phyloP scores from a whole-genome alignment of 2,888 invertebrate species.

The Deilephila elpenor region DNA sequence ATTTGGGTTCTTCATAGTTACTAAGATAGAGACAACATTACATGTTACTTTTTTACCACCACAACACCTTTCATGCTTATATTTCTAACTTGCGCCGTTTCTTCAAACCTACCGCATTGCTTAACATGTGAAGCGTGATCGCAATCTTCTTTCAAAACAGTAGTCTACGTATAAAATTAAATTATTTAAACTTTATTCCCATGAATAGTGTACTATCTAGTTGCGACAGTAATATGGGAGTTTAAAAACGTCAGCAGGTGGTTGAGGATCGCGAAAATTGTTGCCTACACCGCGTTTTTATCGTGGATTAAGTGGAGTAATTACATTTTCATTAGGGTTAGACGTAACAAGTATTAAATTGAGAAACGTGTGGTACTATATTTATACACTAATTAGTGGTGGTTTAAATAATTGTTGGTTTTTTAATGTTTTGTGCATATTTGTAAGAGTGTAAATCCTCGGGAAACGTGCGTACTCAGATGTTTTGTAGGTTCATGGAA shows the following conservation, averaged over 20 bases:
- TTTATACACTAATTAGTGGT: not conserved
- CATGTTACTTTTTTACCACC: not conserved
- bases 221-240: not conserved
- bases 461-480: too few species aligned
- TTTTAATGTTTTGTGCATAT: not conserved
- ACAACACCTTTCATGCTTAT: not conserved
- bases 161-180: not conserved
- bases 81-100: not conserved
- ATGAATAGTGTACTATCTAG: not conserved
- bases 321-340: constrained; percentile 5
- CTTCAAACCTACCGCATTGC: not conserved
- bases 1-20: too few species aligned
- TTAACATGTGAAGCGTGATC: constrained; percentile 5
- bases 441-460: not conserved
- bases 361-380: not conserved
- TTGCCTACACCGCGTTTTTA: not conserved
- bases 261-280: not conserved
- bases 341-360: not conserved
- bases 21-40: not conserved
- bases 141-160: constrained; percentile 16
- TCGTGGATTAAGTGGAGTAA: not conserved
- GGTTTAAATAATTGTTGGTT: not conserved
- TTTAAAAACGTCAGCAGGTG: constrained; percentile 14
- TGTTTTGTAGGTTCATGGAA: too few species aligned
- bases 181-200: not conserved